These are phyloP conservation scores for Notospermus geniculatus DNA, from an alignment of 1,140 invertebrate species.

Conservation along the genomic window DNA sequence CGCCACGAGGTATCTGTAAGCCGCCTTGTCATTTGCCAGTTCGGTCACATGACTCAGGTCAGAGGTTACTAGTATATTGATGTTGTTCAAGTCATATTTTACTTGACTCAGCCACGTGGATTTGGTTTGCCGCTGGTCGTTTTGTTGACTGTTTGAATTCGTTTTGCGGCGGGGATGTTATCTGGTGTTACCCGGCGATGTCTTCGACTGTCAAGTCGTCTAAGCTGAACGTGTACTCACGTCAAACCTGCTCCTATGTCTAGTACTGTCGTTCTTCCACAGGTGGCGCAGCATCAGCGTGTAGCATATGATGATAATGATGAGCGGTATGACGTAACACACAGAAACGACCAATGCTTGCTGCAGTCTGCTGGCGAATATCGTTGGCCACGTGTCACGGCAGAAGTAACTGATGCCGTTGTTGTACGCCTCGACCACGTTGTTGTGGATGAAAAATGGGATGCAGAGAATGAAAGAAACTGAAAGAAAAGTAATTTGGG, in stretches of 20 bases:
- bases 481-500: conserved; percentile 22
- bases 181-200: too few species aligned
- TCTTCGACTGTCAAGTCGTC: too few species aligned
- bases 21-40: too few species aligned
- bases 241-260: neutral
- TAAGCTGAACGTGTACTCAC: too few species aligned
- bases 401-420: conserved; percentile 6
- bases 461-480: conserved; percentile 34
- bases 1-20: too few species aligned
- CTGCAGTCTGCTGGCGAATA: conserved; percentile 20
- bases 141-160: too few species aligned
- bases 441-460: conserved; percentile 35
- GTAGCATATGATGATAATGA: conserved; percentile 43
- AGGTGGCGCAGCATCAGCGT: conserved; percentile 33
- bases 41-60: conserved; percentile 1
- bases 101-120: too few species aligned
- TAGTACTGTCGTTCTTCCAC: conserved; percentile 16
- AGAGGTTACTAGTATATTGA: neutral
- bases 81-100: too few species aligned
- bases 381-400: conserved; percentile 17
- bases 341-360: conserved; percentile 32
- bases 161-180: too few species aligned
- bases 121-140: too few species aligned
- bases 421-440: conserved; percentile 3
- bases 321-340: conserved; percentile 40